Evolutionary conservation across 2,888 invertebrate genomes (phyloP), one percentile per base, ranked within the genome.

Genomic region (Melanophora roralis): DNA sequence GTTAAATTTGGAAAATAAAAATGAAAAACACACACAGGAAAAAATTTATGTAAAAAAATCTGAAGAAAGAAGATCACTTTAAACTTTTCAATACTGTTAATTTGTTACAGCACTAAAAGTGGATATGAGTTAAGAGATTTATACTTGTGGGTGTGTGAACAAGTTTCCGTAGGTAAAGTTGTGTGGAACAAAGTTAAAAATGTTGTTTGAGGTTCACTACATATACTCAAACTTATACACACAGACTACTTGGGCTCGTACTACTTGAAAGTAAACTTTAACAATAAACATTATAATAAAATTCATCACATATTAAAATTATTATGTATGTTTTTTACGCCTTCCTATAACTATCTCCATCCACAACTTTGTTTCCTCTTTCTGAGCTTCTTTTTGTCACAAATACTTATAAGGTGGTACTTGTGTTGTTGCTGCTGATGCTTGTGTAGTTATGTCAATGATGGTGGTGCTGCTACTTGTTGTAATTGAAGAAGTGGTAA

Each of bases 241-340:
- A 0, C 21, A 1, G 23, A 34, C 21, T 32, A 36, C 16, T 23
- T 36, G 36, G n/a, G 36, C 36, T 55, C 40, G 36, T 14, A 57
- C 51, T 68, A 49, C 64, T 68, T 57, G 74, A 78, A 79, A 77
- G 82, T 73, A 82, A 81, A 81, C 73, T 82, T 77, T 75, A 75
- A 81, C 78, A 83, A 79, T 81, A 81, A 81, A 81, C 78, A 83
- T 81, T 83, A 79, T 83, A 83, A 82, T 83, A 82, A 82, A 82
- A 83, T 83, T 82, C 82, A 83, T 81, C 74, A 72, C 80, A 72
- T 72, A 80, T 76, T 80, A 68, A 76, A 80, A 74, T 80, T 80
- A 80, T 76, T 76, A 76, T 75, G 71, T 65, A 65, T 53, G 60
- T 55, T 51, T 68, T 53, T 59, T 49, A 14, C 36, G 36, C 36